These are phyloP conservation scores for Decapterus maruadsi DNA, from an alignment of 2,797 vertebrate genomes.

Conservation along the genomic window DNA sequence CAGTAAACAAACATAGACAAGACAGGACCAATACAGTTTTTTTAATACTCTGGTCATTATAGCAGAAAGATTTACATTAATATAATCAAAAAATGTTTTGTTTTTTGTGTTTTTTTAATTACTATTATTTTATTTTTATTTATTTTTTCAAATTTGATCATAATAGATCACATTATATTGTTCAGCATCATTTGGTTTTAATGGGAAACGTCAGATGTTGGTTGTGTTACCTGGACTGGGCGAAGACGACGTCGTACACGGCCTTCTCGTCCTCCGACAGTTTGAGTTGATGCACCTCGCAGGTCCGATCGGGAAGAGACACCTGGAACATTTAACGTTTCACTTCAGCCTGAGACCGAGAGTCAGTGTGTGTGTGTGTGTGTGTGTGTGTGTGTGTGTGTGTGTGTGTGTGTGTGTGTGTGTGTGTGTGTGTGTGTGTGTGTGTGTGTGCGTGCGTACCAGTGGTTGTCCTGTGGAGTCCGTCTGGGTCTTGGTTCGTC, in stretches of 20 bases:
- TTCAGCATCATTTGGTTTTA: too few species aligned
- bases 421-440: not conserved
- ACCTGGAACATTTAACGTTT: conserved; percentile 82
- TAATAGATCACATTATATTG: too few species aligned
- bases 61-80: too few species aligned
- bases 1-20: too few species aligned
- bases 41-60: too few species aligned
- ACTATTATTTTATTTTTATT: too few species aligned
- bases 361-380: not conserved
- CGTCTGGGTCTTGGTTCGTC: conserved; percentile 91
- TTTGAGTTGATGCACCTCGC: conserved; percentile 87
- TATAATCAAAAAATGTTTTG: too few species aligned
- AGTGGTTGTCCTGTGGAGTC: conserved; percentile 91
- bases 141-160: too few species aligned
- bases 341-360: not conserved
- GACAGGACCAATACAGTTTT: too few species aligned
- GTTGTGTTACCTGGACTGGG: conserved; percentile 89
- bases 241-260: conserved; percentile 93
- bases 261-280: conserved; percentile 91
- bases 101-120: too few species aligned
- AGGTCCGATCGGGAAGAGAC: conserved; percentile 87
- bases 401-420: too few species aligned
- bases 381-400: too few species aligned
- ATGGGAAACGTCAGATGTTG: not conserved
- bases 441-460: conserved; percentile 77